A percentile compares a stretch with the other conserved stretches of the same genome.
These are phyloP conservation scores for Kudoa iwatai DNA, from an alignment of 30 jellyfish, hydroid and myxozoan species.

Conservation along the genomic window DNA sequence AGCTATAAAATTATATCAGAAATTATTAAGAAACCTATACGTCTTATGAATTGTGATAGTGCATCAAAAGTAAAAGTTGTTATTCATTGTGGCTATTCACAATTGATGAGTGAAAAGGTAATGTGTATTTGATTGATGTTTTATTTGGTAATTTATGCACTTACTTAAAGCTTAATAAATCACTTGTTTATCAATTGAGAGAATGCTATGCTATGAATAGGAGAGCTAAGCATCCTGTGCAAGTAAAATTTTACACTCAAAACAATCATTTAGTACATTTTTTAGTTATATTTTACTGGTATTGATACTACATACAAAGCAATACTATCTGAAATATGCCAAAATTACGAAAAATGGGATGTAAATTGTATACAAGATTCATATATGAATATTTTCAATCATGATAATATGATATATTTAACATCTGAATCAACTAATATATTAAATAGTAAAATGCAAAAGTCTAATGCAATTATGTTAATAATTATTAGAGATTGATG, in stretches of 20 bases:
- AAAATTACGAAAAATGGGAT: conserved; percentile 37
- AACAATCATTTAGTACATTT: conserved; percentile 3
- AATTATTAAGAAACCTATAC: too few species aligned
- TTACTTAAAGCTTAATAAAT: too few species aligned
- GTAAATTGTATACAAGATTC: conserved; percentile 5
- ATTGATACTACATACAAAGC: conserved; percentile 9
- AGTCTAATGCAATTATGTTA: background rate
- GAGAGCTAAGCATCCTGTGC: conserved; percentile 8
- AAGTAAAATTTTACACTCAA: conserved; percentile 2
- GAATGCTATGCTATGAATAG: conserved; percentile 11
- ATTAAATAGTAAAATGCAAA: conserved; percentile 5
- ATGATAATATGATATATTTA: conserved; percentile 15
- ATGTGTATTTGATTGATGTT: too few species aligned
- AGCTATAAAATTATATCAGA: too few species aligned
- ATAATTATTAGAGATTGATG: conserved; percentile 8
- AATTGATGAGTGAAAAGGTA: too few species aligned
- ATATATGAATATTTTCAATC: conserved; percentile 7
- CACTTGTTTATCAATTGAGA: too few species aligned
- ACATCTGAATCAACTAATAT: conserved; percentile 46
- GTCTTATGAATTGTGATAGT: too few species aligned
- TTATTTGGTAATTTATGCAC: too few species aligned
- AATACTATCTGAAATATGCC: conserved; percentile 5
- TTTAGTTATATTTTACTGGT: conserved; percentile 16
- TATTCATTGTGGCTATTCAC: too few species aligned
- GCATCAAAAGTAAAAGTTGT: too few species aligned